Evolutionary conservation across 2,113 vertebrate genomes (phyloP), one percentile per base, ranked within the genome.

Genomic region (Nesogale talazaci): DNA sequence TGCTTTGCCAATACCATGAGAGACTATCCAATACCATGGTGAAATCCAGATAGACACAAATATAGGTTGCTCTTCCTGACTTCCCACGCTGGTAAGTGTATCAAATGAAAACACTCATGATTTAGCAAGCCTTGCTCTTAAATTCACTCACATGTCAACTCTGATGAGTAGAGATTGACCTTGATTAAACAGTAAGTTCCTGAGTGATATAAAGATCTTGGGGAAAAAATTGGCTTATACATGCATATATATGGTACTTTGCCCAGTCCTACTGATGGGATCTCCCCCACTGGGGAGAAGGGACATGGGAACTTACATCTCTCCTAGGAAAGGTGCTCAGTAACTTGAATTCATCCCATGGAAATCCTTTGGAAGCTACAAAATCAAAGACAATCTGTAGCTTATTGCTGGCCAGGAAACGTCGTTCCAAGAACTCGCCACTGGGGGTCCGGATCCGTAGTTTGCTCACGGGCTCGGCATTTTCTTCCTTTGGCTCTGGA

Each of bases 271-370:
- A 52, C 70, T 40, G 25, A 85, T 56, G 40, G 34, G 25, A 15
- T 78, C 75, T 42, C 23, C 81, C 59, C 57, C 59, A 79, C 57
- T 31, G 23, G 31, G 79, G 82, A 20, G 87, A 72, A 81, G 0
- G 82, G 70, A 76, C 11, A 57, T 74, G 36, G 23, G 27, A 92
- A 98, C 98, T 98, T 97, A 99, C 99, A 96, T 99, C 99, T 99
- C 99, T 99, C 98, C 99, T 99, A 31, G 99, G 99, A 98, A 99
- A 99, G 98, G 99, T 99, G 97, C 99, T 99, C 97, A 99, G 98
- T 96, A 99, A 98, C 98, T 99, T 99, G 98, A 99, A 99, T 96
- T 99, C 99, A 42, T 99, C 99, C 96, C 98, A 99, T 65, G 99
- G 99, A 97, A 98, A 99, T 91, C 99, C 99, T 98, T 99, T 99